Evolutionary conservation across 2,113 vertebrate genomes (phyloP), one percentile per base, ranked within the genome.

Genomic region (Eublepharis macularius): DNA sequence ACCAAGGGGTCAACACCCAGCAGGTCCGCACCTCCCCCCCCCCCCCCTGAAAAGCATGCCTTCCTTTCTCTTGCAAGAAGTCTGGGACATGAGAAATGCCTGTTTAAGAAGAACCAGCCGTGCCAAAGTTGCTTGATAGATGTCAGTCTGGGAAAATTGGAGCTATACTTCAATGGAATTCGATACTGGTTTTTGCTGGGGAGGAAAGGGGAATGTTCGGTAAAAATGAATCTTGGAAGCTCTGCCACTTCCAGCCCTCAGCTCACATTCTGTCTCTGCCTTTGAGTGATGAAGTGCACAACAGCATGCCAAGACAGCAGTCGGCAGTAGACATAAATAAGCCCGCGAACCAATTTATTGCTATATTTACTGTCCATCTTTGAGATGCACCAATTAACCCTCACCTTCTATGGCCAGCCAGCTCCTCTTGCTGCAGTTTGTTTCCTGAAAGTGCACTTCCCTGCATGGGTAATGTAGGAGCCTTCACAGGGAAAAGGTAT

Each of bases 81-180:
- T 32, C 54, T 12, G 43, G 68, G 54, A 39, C 54, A 77, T 73
- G 57, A 65, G 66, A 65, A 78, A 85, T 57, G 81, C 68, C 54
- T 77, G 54, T 43, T 85, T 65, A 74, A 79, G 66, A 78, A 66
- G 45, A 74, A 87, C 73, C 45, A 7, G 36, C 54, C 83, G 82
- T 85, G 74, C 78, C 68, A 19, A 51, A 70, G 32, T 54, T 34
- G 32, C 60, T 78, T 89, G 79, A 89, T 89, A 76, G 84, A 85
- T 78, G 45, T 47, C 43, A 65, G 13, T 57, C 75, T 24, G 36
- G 75, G 83, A 73, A 82, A 82, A 89, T 39, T 85, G 80, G 74
- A 88, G 78, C 54, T 66, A 66, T 82, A 73, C 54, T 82, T 85
- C 74, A 79, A 36, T 77, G 69, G 54, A 63, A 19, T 78, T 45